Evolutionary conservation across 2,113 vertebrate genomes (phyloP).

Genomic region (Suricata suricatta): DNA sequence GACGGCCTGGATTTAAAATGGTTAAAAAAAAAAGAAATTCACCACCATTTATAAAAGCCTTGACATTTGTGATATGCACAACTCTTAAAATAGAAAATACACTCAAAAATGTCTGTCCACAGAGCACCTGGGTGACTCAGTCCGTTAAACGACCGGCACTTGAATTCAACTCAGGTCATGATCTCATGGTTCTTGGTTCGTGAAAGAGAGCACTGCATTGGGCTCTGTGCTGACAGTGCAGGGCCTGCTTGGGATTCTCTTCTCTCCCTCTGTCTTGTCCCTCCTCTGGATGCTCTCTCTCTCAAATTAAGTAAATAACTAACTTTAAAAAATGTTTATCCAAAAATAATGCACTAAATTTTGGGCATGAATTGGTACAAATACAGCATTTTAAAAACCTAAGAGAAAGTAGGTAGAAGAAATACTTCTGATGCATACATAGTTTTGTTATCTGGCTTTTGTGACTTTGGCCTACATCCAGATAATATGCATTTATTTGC

Average conservation of each 20-base stretch:
- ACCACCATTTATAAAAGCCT: neutral
- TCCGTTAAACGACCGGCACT: too few relatives aligned
- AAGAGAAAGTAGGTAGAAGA: neutral
- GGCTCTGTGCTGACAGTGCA: too few relatives aligned
- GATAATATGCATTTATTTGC: neutral
- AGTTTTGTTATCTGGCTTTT: neutral
- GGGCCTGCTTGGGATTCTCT: too few relatives aligned
- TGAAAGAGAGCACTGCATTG: too few relatives aligned
- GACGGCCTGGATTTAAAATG: neutral
- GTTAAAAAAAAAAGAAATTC: conserved; percentile 3
- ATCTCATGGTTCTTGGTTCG: too few relatives aligned
- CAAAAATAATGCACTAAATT: conserved; percentile 10
- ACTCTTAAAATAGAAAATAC: neutral
- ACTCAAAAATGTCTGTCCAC: neutral
- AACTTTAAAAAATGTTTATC: neutral
- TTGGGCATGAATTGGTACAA: neutral
- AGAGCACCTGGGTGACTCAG: too few relatives aligned
- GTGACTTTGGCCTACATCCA: neutral
- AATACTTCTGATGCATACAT: neutral
- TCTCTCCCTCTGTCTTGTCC: too few relatives aligned
- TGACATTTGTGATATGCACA: neutral
- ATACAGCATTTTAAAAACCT: neutral
- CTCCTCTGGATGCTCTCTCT: too few relatives aligned
- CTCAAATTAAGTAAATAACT: too few relatives aligned
- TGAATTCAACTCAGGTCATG: too few relatives aligned